Evolutionary conservation across 2,888 invertebrate genomes (phyloP), one percentile per base, ranked within the genome.

Genomic region (Drosophila nr. perissopoda): DNA sequence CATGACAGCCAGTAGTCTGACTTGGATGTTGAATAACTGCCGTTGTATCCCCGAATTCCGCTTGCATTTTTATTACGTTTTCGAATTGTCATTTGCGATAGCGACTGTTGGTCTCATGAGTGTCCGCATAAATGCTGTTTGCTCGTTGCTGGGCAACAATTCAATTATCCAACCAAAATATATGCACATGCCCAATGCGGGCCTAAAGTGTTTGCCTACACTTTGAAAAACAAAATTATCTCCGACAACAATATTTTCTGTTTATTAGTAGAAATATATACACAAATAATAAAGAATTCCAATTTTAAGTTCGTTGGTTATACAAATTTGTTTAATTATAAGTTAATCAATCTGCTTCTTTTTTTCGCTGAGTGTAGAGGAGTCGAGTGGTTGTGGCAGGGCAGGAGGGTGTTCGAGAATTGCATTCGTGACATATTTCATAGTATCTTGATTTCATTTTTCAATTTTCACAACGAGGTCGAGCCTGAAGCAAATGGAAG

Each of bases 41-140:
- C 40, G 71, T 68, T 66, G 70, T 66, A 74, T 74, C 71, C 71
- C 73, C 73, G 75, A 79, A 83, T 76, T 79, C 75, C 78, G 68
- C 65, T 87, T 87, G 78, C 79, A 83, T 85, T 86, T 87, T 86
- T 83, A 79, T 79, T 80, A 77, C 70, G 82, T 73, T 79, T 79
- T 73, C 69, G 77, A 76, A 87, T 83, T 87, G 86, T 91, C 87
- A 89, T 82, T 87, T 78, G 82, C 42, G 75, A 78, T 79, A 78
- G 81, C 80, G 78, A 78, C 81, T 69, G 71, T 82, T 83, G 89
- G 87, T 84, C 90, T 78, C 78, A 78, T 78, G 79, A 78, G 78
- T 90, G 90, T 90, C 87, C 89, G 87, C 89, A 90, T 91, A 89
- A 90, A 91, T 89, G 91, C 82, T 91, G 84, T 76, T 76, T 73